phyloP scores from a whole-genome alignment of 2,797 vertebrate species.

The Phoxinus dragarum region DNA sequence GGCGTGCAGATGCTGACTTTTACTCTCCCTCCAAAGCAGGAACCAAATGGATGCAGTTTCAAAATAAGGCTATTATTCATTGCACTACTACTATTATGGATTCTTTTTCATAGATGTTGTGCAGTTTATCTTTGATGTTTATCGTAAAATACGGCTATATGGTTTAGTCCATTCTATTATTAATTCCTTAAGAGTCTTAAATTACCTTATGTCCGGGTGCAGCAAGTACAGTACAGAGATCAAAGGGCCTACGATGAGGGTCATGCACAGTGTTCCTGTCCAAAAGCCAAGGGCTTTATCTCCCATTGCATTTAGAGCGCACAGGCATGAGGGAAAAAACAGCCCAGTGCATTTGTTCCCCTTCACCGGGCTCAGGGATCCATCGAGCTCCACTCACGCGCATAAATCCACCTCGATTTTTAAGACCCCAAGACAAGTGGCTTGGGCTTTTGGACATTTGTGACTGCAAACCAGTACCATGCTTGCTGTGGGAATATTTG shows the following conservation, averaged over 20 bases:
- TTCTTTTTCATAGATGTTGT: background rate
- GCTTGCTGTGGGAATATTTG: slow-evolving; percentile 48
- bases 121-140: slow-evolving; percentile 14
- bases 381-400: slow-evolving; percentile 61
- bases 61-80: slow-evolving; percentile 15
- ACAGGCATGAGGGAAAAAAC: slow-evolving; percentile 27
- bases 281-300: slow-evolving; percentile 24
- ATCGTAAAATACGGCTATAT: background rate
- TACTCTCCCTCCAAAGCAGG: background rate
- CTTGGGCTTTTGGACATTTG: slow-evolving; percentile 61
- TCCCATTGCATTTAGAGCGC: slow-evolving; percentile 21
- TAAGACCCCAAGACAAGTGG: slow-evolving; percentile 61
- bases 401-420: slow-evolving; percentile 63
- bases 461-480: slow-evolving; percentile 46
- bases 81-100: background rate
- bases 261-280: background rate
- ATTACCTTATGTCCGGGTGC: background rate
- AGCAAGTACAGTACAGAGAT: background rate
- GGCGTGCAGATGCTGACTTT: slow-evolving; percentile 64
- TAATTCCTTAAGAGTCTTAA: background rate
- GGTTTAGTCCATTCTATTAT: slow-evolving; percentile 11
- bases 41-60: slow-evolving; percentile 25
- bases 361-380: slow-evolving; percentile 60
- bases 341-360: slow-evolving; percentile 61
- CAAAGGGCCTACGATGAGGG: background rate